Evolutionary conservation across 2,888 invertebrate genomes (phyloP), one percentile per base, ranked within the genome.

Genomic region (Drosophila paramelanica): DNA sequence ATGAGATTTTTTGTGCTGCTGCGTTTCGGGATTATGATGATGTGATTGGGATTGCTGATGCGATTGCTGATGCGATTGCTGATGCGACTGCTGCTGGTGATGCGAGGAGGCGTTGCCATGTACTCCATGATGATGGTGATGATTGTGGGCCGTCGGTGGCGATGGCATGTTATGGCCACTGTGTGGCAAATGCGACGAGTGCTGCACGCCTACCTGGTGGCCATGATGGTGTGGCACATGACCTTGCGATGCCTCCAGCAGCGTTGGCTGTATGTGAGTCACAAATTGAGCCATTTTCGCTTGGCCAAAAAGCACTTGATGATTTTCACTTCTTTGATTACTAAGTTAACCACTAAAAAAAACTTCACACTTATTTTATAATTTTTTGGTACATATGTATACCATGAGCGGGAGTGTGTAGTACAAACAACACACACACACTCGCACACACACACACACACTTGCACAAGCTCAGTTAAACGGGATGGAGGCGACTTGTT

Each of bases 191-290:
- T 92, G 92, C 49, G 92, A 92, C 72, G 91, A 75, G 81, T 92
- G 92, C 73, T 91, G 92, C 55, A 92, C 77, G 69, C 92, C 92
- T 64, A 93, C 92, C 81, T 93, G 93, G 82, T 93, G 92, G 61
- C 93, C 91, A 88, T 93, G 93, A 82, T 93, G 93, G 60, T 93
- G 93, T 52, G 93, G 91, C 77, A 94, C 93, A 91, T 94, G 94
- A 78, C 92, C 92, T 90, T 94, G 94, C 43, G 94, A 93, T 25
- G 94, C 93, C 90, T 94, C 94, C 89, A 94, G 90, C 90, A 94
- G 90, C 27, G 94, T 94, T 39, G 94, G 94, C 89, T 94, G 94
- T 78, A 94, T 94, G 81, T 94, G 94, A 50, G 94, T 94, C 67
- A 94, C 94, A 88, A 94, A 94, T 90, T 94, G 94, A 77, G 94